Conservation (phyloP, 1,140 invertebrate species). For the Drosophila micromelanica region DNA sequence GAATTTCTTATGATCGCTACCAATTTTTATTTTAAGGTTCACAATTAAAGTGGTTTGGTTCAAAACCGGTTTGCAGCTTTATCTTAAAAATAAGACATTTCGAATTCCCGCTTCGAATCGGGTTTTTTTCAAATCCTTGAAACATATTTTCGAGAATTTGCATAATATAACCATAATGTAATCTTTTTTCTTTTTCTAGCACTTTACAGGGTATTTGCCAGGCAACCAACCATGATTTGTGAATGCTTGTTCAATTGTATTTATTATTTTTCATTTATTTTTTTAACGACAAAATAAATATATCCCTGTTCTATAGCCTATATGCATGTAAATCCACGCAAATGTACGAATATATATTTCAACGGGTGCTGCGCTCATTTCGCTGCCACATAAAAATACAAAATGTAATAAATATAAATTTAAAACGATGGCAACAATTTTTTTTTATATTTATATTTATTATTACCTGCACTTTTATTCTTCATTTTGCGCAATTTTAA, state of each 20-base stretch:
- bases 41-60: no score
- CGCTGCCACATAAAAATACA: slow-evolving; percentile 31
- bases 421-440: background rate
- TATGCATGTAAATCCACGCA: slow-evolving; percentile 1
- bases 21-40: no score
- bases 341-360: slow-evolving; percentile 1
- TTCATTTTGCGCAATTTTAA: slow-evolving; percentile 38
- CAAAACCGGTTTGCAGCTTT: no score
- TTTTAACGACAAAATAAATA: slow-evolving; percentile 39
- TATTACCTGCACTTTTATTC: slow-evolving; percentile 34
- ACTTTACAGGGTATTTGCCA: slow-evolving; percentile 19
- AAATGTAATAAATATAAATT: slow-evolving; percentile 47
- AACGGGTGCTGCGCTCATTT: slow-evolving; percentile 31
- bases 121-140: no score
- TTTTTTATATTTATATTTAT: slow-evolving; percentile 7
- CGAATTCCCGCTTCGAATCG: no score
- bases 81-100: no score
- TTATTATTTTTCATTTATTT: slow-evolving; percentile 8
- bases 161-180: no score
- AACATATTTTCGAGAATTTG: no score
- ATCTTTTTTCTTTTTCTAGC: background rate
- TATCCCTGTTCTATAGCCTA: slow-evolving; percentile 9
- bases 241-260: background rate
- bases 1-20: no score
- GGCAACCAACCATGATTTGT: background rate